Base-by-base conservation (phyloP, 1,140 invertebrate genomes). In the Hylaeus volcanicus region DNA sequence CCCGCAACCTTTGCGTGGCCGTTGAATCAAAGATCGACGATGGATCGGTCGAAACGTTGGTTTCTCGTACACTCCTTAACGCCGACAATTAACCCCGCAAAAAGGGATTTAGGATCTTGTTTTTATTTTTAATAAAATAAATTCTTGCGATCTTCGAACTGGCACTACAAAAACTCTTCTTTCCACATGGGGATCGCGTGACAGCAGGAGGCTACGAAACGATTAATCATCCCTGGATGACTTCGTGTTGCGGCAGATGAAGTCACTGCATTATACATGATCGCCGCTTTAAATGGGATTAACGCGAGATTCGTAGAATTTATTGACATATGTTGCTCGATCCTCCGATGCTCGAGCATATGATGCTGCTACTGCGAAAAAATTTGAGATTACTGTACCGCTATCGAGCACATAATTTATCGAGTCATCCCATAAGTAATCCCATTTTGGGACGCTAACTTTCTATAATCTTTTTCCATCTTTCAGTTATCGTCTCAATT, bases 201-300 rank as follows among this genome's bases (percentile, higher is more conserved):
- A 39, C 15, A 61, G 26, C 9, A 43, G 48, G n/a, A 76, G 15
- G 39, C 15, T 56, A 55, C 56, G 5, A 64, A 63, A 53, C 69
- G 61, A 86, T 86, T 86, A 86, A 86, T 86, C 84, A 86, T 81
- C 15, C 53, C 48, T 39, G 55, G 60, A 70, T 74, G 64, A 75
- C 51, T 68, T 43, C 53, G 61, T 77, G 70, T 76, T 58, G 64
- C 55, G 45, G 64, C 39, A 68, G 63, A 86, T 51, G 53, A 53
- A 43, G 60, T 78, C 65, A 73, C 72, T 86, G 84, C 53, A 68
- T 86, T 79, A 83, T 86, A 74, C 76, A 86, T 69, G 69, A 70
- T 56, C 77, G 56, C 41, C 14, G 81, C 56, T 77, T 83, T 86
- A 81, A 66, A 70, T 69, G 43, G 79, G 85, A 87, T 87, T 86